phyloP scores from a whole-genome alignment of 92 coral and sea anemone genomes.

The Blastomussa wellsi region DNA sequence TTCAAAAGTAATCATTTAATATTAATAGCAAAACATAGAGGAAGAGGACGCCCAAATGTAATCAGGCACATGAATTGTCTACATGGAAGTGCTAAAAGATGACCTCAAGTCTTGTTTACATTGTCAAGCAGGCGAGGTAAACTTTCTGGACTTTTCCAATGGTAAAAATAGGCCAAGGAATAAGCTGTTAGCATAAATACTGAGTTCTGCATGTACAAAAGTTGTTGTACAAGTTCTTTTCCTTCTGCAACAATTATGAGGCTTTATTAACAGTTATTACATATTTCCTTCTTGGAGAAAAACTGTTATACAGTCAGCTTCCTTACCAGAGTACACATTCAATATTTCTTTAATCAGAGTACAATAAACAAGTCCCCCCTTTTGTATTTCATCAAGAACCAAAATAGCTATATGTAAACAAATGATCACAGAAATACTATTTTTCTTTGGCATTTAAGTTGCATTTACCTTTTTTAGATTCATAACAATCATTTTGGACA shows the following conservation, averaged over 20 bases:
- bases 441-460: constrained; percentile 27
- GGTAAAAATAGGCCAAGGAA: constrained; percentile 25
- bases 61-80: constrained; percentile 35
- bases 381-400: background rate
- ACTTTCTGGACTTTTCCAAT: constrained; percentile 7
- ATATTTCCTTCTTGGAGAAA: constrained; percentile 30
- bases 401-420: constrained; percentile 9
- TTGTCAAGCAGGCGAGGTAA: constrained; percentile 29
- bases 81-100: constrained; percentile 28
- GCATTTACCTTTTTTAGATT: background rate
- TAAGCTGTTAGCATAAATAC: constrained; percentile 22
- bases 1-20: constrained; percentile 28
- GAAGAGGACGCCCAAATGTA: constrained; percentile 19
- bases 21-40: constrained; percentile 30
- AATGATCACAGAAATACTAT: constrained; percentile 14
- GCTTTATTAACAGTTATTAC: constrained; percentile 17
- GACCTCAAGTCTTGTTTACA: constrained; percentile 29
- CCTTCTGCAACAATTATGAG: constrained; percentile 29
- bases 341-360: constrained; percentile 11
- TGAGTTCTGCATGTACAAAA: constrained; percentile 26
- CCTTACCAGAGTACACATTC: constrained; percentile 22
- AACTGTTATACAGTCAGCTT: constrained; percentile 15
- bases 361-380: constrained; percentile 17
- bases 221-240: constrained; percentile 28
- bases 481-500: background rate